phyloP scores from a whole-genome alignment of 2,888 invertebrate genomes.

The Drosophila imparisetae region DNA sequence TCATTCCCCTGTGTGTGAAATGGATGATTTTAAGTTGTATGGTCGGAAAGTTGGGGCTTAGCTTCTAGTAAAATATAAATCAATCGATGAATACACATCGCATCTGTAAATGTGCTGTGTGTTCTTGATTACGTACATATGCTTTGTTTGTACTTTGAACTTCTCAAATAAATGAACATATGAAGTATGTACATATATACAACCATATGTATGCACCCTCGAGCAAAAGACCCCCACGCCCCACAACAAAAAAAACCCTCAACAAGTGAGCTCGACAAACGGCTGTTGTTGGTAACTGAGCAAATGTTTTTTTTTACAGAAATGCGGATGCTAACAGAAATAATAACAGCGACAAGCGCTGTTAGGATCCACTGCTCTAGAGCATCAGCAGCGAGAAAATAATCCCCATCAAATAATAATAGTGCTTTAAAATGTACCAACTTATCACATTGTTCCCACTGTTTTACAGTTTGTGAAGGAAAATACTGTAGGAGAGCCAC shows the following conservation, averaged over 20 bases:
- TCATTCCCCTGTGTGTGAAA: not conserved
- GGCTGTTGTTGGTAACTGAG: conserved; percentile 24
- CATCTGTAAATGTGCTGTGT: conserved; percentile 15
- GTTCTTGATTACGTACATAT: not conserved
- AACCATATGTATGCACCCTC: not conserved
- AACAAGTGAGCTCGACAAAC: conserved; percentile 33
- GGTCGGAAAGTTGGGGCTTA: not conserved
- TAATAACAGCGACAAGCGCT: not conserved
- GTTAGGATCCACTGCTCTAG: not conserved
- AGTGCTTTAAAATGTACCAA: not conserved
- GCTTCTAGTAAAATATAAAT: conserved; percentile 14
- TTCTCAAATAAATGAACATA: not conserved
- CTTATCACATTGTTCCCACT: not conserved
- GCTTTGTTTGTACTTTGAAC: not conserved
- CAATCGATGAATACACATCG: conserved; percentile 38
- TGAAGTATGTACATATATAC: not conserved
- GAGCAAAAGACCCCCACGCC: not conserved
- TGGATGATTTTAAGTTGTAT: not conserved
- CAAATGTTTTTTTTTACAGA: not conserved
- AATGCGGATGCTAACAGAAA: not conserved
- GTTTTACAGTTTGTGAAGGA: not conserved
- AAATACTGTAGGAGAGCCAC: not conserved
- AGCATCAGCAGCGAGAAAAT: not conserved
- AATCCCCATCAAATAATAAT: not conserved
- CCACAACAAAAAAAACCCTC: not conserved